Conservation (phyloP, 2,113 vertebrate genomes). For the Bujurquina vittata region DNA sequence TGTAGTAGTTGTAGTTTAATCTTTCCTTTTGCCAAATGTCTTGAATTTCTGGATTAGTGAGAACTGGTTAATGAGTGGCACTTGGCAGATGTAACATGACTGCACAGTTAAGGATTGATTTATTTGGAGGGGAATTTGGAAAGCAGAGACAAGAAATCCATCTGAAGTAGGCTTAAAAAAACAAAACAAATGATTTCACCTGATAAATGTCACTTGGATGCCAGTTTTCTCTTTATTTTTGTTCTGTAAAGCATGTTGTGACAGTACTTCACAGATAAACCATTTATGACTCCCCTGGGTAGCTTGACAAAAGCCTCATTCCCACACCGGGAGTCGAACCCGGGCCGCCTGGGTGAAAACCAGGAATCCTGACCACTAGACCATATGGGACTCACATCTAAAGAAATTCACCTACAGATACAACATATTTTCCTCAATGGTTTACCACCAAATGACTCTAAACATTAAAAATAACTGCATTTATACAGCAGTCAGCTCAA, state of each 20-base stretch:
- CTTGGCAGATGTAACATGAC: constrained; percentile 25
- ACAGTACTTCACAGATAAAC: background rate
- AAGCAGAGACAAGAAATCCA: background rate
- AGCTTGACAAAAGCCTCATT: background rate
- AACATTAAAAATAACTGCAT: constrained; percentile 53
- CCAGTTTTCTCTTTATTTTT: background rate
- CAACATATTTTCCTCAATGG: no score
- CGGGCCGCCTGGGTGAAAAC: constrained; percentile 77
- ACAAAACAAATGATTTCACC: background rate
- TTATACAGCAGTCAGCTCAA: background rate
- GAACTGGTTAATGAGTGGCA: constrained; percentile 32
- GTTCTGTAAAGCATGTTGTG: background rate
- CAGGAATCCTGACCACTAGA: constrained; percentile 61
- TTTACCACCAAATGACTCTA: no score
- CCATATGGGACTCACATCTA: background rate
- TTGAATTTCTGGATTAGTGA: constrained; percentile 8
- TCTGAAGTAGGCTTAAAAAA: background rate
- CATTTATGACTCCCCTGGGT: background rate
- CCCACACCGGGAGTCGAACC: constrained; percentile 74
- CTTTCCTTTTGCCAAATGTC: background rate
- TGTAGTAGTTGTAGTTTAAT: background rate
- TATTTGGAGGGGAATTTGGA: background rate
- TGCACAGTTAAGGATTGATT: background rate
- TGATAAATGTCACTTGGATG: background rate
- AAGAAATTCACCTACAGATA: no score